Base-by-base conservation (phyloP, 1,140 invertebrate species). In the Belonocnema kinseyi region DNA sequence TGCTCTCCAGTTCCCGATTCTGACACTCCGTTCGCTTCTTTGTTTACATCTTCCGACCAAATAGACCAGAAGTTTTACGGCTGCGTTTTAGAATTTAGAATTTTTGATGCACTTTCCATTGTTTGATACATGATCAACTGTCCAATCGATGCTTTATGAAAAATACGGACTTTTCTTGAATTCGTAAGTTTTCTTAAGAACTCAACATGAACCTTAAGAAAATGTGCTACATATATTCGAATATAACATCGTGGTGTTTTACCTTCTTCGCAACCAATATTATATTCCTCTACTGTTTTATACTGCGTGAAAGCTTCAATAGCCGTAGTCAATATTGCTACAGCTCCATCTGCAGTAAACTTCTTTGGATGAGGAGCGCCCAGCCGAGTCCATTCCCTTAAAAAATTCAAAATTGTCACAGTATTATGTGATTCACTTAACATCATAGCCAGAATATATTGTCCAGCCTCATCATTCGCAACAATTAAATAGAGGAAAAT, bases 401-500 rank as follows among this genome's bases (percentile, higher is more conserved):
- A 26, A 33, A 74, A 84, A 72, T 61, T 79, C 11, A 74, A 58
- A 16, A 83, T 81, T 14, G 51, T n/a, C 6, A 66, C 33, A 6
- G 80, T 81, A 46, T 80, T 56, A 52, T 84, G 84, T 33, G 58
- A 53, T 58, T 83, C 78, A 0, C 81, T 76, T 0, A 85, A 17
- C 81, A 85, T 84, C 46, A 83, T 76, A 10, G 77, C 71, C 1
- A 81, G 61, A 0, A 54, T 40, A 77, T 79, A 82, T 72, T 74
- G 70, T 4, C 51, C 46, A 46, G 13, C 46, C 14, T 50, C 19
- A 7, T 56, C 58, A 6, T 56, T 71, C 0, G 75, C n/a, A 11
- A n/a, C 8, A 14, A 77, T 56, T 33, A 73, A 13, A 50, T 80
- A 80, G 51, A 76, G 56, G 56, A 76, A 80, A 17, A 78, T 76